A percentile compares a stretch with the other conserved stretches of the same genome.
Evolutionary conservation across 1,140 invertebrate genomes (phyloP).

Genomic region (Campoletis sonorensis): DNA sequence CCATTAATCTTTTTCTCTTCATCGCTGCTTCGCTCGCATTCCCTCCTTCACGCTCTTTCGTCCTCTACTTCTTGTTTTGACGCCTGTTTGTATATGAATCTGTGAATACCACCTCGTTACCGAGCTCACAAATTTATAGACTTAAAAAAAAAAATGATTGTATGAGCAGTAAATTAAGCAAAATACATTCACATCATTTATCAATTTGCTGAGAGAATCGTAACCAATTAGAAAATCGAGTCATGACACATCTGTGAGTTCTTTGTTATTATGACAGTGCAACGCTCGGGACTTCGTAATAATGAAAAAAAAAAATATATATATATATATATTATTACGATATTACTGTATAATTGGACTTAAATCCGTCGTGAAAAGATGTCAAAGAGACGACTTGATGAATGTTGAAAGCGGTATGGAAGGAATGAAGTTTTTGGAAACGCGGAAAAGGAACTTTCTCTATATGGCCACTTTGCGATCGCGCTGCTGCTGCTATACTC

Average conservation of each 20-base stretch:
- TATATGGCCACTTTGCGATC: not conserved
- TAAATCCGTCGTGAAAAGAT: not conserved
- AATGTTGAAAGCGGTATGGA: slow-evolving; percentile 6
- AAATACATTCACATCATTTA: not conserved
- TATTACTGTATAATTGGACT: not conserved
- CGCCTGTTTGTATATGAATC: not conserved
- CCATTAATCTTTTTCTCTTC: slow-evolving; percentile 48
- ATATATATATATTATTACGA: too few relatives aligned
- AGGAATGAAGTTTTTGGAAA: not conserved
- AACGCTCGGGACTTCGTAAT: too few relatives aligned
- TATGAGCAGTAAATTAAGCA: not conserved
- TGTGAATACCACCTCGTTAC: not conserved
- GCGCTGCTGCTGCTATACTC: not conserved
- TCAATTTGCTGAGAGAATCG: too few relatives aligned
- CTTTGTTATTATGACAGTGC: too few relatives aligned
- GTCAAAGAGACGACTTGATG: slow-evolving; percentile 8
- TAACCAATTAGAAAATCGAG: too few relatives aligned
- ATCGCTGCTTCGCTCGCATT: slow-evolving; percentile 31
- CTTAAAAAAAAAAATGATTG: not conserved
- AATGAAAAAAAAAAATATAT: too few relatives aligned
- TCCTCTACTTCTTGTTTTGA: not conserved
- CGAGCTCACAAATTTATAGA: not conserved
- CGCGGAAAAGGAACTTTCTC: not conserved
- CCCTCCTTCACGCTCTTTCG: not conserved
- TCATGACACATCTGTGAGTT: too few relatives aligned